Conservation (phyloP, 92 coral and sea anemone genomes). For the Zoanthus gigantus region DNA sequence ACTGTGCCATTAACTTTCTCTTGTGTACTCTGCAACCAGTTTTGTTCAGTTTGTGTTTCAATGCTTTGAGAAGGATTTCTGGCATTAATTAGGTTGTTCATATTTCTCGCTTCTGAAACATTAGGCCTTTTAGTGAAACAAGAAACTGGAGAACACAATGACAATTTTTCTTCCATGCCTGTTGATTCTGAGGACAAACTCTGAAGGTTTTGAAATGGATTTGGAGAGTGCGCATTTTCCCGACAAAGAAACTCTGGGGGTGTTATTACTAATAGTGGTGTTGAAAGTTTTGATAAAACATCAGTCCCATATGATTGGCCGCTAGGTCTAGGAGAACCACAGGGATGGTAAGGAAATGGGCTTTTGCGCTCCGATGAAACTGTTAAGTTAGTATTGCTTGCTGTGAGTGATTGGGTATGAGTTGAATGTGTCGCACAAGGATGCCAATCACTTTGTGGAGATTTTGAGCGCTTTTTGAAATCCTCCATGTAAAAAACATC, state of each 20-base stretch:
- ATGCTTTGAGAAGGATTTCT: neutral
- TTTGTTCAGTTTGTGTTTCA: neutral
- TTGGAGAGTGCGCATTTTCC: neutral
- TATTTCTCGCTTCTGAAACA: neutral
- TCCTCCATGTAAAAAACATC: neutral
- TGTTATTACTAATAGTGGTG: neutral
- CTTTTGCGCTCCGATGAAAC: neutral
- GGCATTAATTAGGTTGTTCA: neutral
- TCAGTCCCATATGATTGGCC: neutral
- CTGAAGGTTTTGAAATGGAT: neutral
- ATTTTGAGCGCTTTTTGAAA: conserved; percentile 6
- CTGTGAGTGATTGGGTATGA: neutral
- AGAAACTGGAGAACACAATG: conserved; percentile 5
- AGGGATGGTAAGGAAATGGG: neutral
- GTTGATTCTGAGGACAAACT: neutral
- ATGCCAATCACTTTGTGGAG: neutral
- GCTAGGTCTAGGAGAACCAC: neutral
- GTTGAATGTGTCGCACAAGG: neutral
- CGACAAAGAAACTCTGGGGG: neutral
- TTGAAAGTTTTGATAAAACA: neutral
- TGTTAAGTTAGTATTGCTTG: neutral
- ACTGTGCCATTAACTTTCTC: neutral
- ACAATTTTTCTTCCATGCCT: neutral
- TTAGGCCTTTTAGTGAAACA: neutral
- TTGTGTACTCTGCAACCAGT: neutral